A percentile compares a stretch with the other conserved stretches of the same genome.
Evolutionary conservation across 2,113 vertebrate species (phyloP).

Genomic region (Phylloscopus trochilus): DNA sequence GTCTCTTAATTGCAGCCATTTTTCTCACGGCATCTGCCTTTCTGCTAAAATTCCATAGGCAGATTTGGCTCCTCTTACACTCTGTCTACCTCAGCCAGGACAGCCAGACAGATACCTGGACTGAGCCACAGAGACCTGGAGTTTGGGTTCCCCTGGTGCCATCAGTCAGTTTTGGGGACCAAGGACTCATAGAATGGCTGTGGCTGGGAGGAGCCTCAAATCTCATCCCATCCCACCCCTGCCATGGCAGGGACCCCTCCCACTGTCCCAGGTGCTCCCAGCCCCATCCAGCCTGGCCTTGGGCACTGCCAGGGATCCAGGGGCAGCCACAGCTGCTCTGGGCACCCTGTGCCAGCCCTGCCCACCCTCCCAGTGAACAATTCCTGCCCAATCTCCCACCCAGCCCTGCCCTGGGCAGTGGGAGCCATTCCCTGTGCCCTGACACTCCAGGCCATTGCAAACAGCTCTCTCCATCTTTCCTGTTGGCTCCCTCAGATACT

Average conservation of each 20-base stretch:
- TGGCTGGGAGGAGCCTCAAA: background rate
- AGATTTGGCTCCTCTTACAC: background rate
- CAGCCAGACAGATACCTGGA: background rate
- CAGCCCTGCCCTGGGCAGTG: accelerated
- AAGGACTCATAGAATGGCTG: background rate
- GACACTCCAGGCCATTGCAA: accelerated
- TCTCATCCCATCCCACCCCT: accelerated
- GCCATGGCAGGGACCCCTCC: background rate
- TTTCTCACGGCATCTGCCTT: background rate
- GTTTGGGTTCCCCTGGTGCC: background rate
- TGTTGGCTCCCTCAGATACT: background rate
- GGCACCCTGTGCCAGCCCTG: background rate
- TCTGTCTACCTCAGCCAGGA: background rate
- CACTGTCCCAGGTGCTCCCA: background rate
- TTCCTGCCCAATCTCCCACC: background rate
- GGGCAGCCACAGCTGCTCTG: background rate
- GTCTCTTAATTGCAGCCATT: background rate
- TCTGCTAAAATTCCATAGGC: accelerated
- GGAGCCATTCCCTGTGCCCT: background rate
- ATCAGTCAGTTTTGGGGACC: no score
- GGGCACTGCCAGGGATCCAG: background rate
- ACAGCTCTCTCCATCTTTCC: background rate
- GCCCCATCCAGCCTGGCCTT: background rate
- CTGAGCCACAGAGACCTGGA: background rate
- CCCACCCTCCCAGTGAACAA: background rate